Conservation (phyloP, 2,797 vertebrate species). For the Australoheros facetus region DNA sequence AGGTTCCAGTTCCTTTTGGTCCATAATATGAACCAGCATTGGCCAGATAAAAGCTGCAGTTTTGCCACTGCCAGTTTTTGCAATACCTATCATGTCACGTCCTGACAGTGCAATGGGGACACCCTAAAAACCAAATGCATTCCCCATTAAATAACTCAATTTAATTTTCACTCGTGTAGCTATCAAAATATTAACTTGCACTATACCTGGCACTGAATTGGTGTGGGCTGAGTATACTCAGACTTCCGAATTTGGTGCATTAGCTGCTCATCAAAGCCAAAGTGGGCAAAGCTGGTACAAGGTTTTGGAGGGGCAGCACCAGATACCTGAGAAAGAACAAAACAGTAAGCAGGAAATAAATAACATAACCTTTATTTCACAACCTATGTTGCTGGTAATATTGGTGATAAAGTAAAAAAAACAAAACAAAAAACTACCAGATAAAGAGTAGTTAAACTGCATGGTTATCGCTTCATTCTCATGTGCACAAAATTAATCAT, state of each 20-base stretch:
- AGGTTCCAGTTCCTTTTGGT: slow-evolving; percentile 94
- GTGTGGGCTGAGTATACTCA: slow-evolving; percentile 97
- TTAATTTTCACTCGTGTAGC: not conserved
- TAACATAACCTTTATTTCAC: not conserved
- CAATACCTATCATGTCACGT: slow-evolving; percentile 98
- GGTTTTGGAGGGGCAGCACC: slow-evolving; percentile 96
- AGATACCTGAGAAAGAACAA: slow-evolving; percentile 83
- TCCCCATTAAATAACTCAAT: not conserved
- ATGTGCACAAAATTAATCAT: not conserved
- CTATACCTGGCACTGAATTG: slow-evolving; percentile 96
- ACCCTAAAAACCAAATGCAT: slow-evolving; percentile 78
- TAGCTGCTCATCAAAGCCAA: slow-evolving; percentile 95
- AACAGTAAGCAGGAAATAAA: not conserved
- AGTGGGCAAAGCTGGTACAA: slow-evolving; percentile 96
- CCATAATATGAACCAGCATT: slow-evolving; percentile 98
- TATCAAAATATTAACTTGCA: not conserved
- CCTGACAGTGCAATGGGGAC: slow-evolving; percentile 96
- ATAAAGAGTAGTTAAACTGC: not conserved
- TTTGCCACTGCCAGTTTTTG: slow-evolving; percentile 98
- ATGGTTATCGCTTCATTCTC: not conserved
- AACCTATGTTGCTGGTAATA: not conserved
- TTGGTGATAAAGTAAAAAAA: not conserved
- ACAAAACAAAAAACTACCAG: not conserved
- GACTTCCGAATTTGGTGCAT: slow-evolving; percentile 99
- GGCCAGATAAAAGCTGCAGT: slow-evolving; percentile 99